Conservation (phyloP, 2,888 invertebrate genomes). For the Nephrotoma appendiculata region DNA sequence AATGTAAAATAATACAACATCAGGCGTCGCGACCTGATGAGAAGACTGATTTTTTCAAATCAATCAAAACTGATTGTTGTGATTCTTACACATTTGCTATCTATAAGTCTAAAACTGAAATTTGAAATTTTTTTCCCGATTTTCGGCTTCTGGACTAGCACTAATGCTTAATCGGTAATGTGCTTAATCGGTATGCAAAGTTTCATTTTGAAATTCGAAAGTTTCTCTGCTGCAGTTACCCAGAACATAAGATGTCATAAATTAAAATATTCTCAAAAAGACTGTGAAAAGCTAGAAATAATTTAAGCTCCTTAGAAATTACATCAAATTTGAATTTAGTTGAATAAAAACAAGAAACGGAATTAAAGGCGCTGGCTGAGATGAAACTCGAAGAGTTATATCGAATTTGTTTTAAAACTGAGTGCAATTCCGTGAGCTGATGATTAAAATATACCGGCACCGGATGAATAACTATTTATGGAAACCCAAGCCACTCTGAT, state of each 20-base stretch:
- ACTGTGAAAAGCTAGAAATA: constrained; percentile 55
- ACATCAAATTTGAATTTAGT: constrained; percentile 84
- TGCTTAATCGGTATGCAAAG: too few species aligned
- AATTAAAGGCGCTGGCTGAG: constrained; percentile 26
- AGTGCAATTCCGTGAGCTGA: constrained; percentile 18
- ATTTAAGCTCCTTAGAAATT: constrained; percentile 61
- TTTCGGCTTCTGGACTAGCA: too few species aligned
- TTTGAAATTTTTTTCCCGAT: too few species aligned
- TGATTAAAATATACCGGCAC: constrained; percentile 9
- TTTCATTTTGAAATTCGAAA: too few species aligned
- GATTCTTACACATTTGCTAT: too few species aligned
- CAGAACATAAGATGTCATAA: constrained; percentile 48
- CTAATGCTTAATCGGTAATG: too few species aligned
- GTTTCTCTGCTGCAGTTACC: too few species aligned
- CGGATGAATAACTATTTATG: constrained; percentile 46
- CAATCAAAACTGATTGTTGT: too few species aligned
- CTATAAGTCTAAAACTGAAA: too few species aligned
- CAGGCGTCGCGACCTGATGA: too few species aligned
- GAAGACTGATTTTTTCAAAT: too few species aligned
- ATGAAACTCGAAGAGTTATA: constrained; percentile 25
- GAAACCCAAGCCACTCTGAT: constrained; percentile 62
- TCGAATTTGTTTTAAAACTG: constrained; percentile 25
- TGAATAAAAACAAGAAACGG: constrained; percentile 56
- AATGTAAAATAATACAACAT: too few species aligned
- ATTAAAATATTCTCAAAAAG: constrained; percentile 49